phyloP scores from a whole-genome alignment of 2,888 invertebrate species.

The Melanostoma scalare region DNA sequence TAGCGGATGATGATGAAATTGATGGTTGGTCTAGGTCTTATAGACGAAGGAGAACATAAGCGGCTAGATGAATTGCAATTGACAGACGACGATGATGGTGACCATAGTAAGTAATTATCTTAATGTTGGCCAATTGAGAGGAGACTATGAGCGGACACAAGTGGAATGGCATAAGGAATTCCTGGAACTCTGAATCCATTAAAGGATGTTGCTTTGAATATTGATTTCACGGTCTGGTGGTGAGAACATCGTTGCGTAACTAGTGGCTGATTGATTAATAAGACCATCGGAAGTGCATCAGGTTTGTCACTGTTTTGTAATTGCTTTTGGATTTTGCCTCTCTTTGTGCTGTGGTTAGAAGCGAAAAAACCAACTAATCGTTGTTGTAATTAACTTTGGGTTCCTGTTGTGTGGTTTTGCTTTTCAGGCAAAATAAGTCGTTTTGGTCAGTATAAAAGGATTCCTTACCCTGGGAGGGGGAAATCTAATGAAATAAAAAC shows the following conservation, averaged over 20 bases:
- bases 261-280: conserved; percentile 11
- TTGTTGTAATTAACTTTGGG: too few relatives aligned
- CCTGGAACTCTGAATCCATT: conserved; percentile 48
- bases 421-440: too few relatives aligned
- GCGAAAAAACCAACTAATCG: too few relatives aligned
- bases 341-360: too few relatives aligned
- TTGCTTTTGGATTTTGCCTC: too few relatives aligned
- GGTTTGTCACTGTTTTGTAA: too few relatives aligned
- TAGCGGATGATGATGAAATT: conserved; percentile 5
- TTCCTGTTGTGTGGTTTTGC: too few relatives aligned
- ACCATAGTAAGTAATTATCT: conserved; percentile 69
- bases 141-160: conserved; percentile 33
- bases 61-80: conserved; percentile 62
- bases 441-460: too few relatives aligned
- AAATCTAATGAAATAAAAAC: too few relatives aligned
- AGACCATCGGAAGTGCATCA: conserved; percentile 16
- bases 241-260: neutral
- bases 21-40: neutral
- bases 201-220: conserved; percentile 40
- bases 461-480: too few relatives aligned
- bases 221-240: conserved; percentile 32
- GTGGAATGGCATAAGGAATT: conserved; percentile 60
- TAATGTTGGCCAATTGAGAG: conserved; percentile 28
- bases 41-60: too few relatives aligned
- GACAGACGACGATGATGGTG: conserved; percentile 47